Evolutionary conservation across 2,113 vertebrate genomes (phyloP).

Genomic region (Nesoenas mayeri): DNA sequence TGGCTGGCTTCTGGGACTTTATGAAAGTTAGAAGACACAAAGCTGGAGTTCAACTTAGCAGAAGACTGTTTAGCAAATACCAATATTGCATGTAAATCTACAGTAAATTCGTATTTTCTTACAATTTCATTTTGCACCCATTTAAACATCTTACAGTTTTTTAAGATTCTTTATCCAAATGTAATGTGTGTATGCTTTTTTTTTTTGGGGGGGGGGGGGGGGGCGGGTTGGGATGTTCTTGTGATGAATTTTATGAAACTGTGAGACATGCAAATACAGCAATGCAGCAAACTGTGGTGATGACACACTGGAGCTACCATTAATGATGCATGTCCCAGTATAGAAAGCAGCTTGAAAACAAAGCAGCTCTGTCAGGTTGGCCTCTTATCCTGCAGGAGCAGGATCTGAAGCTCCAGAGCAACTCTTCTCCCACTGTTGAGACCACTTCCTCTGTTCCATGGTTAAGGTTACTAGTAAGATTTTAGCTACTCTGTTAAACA

Average conservation of each 20-base stretch:
- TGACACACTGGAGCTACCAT: background rate
- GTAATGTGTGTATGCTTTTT: background rate
- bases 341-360: background rate
- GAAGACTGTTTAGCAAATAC: background rate
- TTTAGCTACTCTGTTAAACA: background rate
- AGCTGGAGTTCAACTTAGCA: background rate
- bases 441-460: accelerated
- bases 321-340: accelerated
- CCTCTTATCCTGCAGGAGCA: background rate
- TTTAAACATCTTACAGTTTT: background rate
- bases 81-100: background rate
- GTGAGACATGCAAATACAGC: background rate
- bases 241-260: background rate
- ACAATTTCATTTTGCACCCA: background rate
- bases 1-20: background rate
- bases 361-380: background rate
- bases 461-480: background rate
- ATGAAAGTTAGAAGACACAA: background rate
- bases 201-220: no score
- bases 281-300: background rate
- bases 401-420: background rate
- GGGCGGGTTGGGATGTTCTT: accelerated
- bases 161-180: background rate
- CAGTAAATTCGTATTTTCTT: background rate
- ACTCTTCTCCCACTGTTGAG: background rate